Conservation (phyloP, 2,888 invertebrate species). For the Cerceris rybyensis region DNA sequence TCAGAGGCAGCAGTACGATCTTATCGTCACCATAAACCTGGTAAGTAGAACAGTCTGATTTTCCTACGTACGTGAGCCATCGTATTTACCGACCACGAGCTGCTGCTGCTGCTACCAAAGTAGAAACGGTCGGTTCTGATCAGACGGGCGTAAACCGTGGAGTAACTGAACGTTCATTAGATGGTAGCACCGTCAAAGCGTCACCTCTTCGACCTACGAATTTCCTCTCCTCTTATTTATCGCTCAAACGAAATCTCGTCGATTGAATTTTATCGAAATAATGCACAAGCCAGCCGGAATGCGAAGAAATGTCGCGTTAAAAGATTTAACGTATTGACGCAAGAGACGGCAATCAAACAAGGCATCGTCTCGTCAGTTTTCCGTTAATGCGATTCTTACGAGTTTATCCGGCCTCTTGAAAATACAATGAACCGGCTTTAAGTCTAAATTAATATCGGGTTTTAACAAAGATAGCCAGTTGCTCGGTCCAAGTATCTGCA, state of each 20-base stretch:
- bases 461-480: slow-evolving; percentile 9
- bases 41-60: slow-evolving; percentile 83
- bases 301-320: background rate
- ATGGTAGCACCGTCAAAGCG: slow-evolving; percentile 49
- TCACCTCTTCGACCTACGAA: background rate
- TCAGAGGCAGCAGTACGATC: slow-evolving; percentile 91
- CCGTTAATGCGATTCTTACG: too few relatives aligned
- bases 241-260: background rate
- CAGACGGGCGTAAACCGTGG: slow-evolving; percentile 2
- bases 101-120: background rate
- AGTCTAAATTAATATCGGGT: background rate
- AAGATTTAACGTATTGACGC: too few relatives aligned
- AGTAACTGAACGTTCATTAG: slow-evolving; percentile 27
- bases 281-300: too few relatives aligned
- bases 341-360: too few relatives aligned
- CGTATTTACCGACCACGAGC: slow-evolving; percentile 32
- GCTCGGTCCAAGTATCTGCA: background rate
- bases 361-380: too few relatives aligned
- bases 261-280: too few relatives aligned
- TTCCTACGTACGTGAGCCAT: background rate
- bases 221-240: background rate
- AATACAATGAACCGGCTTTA: too few relatives aligned
- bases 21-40: slow-evolving; percentile 91
- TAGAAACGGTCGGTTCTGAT: slow-evolving; percentile 16
- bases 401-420: too few relatives aligned